Percentiles rank a stretch among this genome's conserved stretches.
Conservation (phyloP, 1,140 invertebrate species). For the Apis cerana region DNA sequence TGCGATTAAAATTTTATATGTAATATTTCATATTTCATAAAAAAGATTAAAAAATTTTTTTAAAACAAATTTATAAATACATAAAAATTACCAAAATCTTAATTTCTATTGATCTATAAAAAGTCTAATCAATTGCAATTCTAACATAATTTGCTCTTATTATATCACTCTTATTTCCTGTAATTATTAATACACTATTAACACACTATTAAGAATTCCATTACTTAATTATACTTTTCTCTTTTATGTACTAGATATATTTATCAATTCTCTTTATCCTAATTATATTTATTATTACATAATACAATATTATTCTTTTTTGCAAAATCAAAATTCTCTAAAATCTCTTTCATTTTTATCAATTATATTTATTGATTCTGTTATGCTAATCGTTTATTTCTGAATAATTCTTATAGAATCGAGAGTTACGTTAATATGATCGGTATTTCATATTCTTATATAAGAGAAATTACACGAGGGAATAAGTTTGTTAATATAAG, state of each 20-base stretch:
- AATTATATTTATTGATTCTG: too few species aligned
- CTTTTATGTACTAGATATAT: too few species aligned
- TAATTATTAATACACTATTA: not conserved
- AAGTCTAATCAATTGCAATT: not conserved
- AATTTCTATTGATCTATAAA: not conserved
- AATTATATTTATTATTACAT: too few species aligned
- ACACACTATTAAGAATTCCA: not conserved
- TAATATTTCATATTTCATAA: not conserved
- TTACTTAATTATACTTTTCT: too few species aligned
- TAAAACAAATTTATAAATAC: not conserved
- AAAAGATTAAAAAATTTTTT: not conserved
- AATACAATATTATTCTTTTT: too few species aligned
- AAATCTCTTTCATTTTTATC: not conserved
- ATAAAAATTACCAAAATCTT: not conserved
- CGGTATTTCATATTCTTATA: constrained; percentile 38
- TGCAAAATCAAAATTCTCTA: too few species aligned
- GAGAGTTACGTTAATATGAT: constrained; percentile 17
- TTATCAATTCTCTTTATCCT: too few species aligned
- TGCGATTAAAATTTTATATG: not conserved
- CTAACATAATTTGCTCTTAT: not conserved
- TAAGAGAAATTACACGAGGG: constrained; percentile 6
- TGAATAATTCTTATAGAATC: not conserved
- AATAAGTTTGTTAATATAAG: not conserved
- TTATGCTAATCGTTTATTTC: not conserved
- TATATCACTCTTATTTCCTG: constrained; percentile 2